These are phyloP conservation scores for Ctenochaetus hawaiiensis DNA, from an alignment of 2,797 vertebrate species.

Conservation along the genomic window DNA sequence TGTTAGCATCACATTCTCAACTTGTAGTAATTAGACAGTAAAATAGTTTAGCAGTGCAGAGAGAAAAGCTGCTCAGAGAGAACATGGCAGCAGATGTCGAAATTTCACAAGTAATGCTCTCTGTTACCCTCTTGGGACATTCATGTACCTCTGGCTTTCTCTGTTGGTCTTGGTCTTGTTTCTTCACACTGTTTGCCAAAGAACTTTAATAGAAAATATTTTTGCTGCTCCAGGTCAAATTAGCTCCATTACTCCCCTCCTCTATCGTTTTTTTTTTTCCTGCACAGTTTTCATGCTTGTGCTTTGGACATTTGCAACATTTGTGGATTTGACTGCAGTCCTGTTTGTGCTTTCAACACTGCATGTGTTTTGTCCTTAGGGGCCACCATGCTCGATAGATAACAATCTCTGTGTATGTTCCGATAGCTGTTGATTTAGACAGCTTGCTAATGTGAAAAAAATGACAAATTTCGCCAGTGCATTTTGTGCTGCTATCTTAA, in stretches of 20 bases:
- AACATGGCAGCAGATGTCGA: constrained; percentile 52
- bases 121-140: constrained; percentile 67
- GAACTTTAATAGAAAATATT: constrained; percentile 47
- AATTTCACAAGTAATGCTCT: constrained; percentile 59
- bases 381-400: constrained; percentile 1
- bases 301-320: constrained; percentile 27
- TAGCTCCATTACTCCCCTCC: constrained; percentile 35
- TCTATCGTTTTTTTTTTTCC: constrained; percentile 24
- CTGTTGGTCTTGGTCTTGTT: constrained; percentile 46
- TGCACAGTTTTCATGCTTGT: constrained; percentile 29
- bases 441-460: constrained; percentile 16
- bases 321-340: constrained; percentile 14
- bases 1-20: constrained; percentile 30
- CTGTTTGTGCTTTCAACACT: constrained; percentile 24
- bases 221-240: constrained; percentile 49
- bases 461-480: constrained; percentile 1
- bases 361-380: constrained; percentile 33
- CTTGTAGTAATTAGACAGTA: constrained; percentile 11
- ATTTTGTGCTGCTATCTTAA: background rate
- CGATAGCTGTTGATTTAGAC: constrained; percentile 19
- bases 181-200: constrained; percentile 55
- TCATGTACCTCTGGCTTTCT: constrained; percentile 49
- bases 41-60: constrained; percentile 34
- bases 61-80: constrained; percentile 26
- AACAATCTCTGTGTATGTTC: constrained; percentile 1